Evolutionary conservation across 2,888 invertebrate genomes (phyloP), one percentile per base, ranked within the genome.

Genomic region (Glyphotaelius pellucidus): DNA sequence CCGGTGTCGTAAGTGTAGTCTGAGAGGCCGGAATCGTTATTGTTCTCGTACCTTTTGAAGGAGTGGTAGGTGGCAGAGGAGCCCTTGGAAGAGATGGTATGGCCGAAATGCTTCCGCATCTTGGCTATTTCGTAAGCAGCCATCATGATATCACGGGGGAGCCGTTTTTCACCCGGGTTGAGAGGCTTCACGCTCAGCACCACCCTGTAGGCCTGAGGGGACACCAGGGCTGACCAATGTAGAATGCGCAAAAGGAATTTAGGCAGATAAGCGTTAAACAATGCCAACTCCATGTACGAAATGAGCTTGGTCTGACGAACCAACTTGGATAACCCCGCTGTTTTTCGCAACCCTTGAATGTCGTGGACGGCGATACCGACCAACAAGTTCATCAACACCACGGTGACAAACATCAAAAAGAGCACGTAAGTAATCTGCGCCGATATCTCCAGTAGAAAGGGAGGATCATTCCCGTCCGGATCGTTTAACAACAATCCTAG

Each of bases 281-380:
- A 95, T 0, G 98, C 98, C 67, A 98, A 95, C 94, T 98, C 98
- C 95, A 98, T 98, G 94, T 98, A 98, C 1, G 98, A 98, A 93
- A 98, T 98, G n/a, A 98, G 95, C 95, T 98, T 98, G 0, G 98
- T 98, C 95, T 98, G 98, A 25, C 98, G 96, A 15, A 98, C 98
- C 12, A 98, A 95, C 94, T 98, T 98, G 0, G 98, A 98, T 1
- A 98, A 95, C 0, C 98, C 98, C 0, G 98, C 98, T 0, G 98
- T 98, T 96, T 98, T 98, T 94, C 98, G 97, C 25, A 98, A 95
- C 0, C 98, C 98, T 94, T 98, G 98, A 92, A 98, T 98, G 94
- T 98, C 98, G 94, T 98, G 98, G 5, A 98, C 98, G 0, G 98
- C 98, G 93, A 98, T 98, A 94, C 98, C 98, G 30, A 98, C 98